phyloP scores from a whole-genome alignment of 1,140 invertebrate genomes.

The Heliothis subflexa region DNA sequence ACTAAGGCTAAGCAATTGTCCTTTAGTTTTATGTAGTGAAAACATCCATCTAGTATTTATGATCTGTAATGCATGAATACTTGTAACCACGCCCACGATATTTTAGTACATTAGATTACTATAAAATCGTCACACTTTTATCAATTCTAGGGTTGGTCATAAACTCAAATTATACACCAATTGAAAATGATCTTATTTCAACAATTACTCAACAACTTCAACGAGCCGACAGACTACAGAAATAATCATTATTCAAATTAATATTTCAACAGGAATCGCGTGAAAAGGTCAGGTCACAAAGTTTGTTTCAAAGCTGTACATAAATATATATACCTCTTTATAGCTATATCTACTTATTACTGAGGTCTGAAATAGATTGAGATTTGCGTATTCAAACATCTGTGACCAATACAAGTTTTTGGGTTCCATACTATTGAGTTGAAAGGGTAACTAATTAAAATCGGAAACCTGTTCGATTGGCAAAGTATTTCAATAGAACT shows the following conservation, averaged over 20 bases:
- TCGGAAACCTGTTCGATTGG: slow-evolving; percentile 13
- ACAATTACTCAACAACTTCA: slow-evolving; percentile 12
- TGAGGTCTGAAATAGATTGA: slow-evolving; percentile 29
- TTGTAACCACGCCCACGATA: too few species aligned
- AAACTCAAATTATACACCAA: too few species aligned
- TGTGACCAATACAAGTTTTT: slow-evolving; percentile 42
- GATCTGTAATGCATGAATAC: too few species aligned
- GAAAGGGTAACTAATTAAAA: slow-evolving; percentile 31
- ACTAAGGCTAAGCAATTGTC: too few species aligned
- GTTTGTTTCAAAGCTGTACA: background rate
- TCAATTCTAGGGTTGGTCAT: too few species aligned
- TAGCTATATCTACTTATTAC: background rate
- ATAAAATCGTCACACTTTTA: too few species aligned
- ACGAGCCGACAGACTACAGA: background rate
- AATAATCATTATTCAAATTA: slow-evolving; percentile 13
- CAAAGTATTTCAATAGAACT: slow-evolving; percentile 24
- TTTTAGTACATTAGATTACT: too few species aligned
- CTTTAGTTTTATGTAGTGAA: too few species aligned
- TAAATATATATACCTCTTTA: slow-evolving; percentile 5
- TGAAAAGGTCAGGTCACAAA: slow-evolving; percentile 35
- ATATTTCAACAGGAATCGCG: slow-evolving; percentile 22
- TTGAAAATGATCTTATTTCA: background rate
- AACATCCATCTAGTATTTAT: too few species aligned
- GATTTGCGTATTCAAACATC: slow-evolving; percentile 21
- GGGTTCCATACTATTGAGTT: slow-evolving; percentile 12